Conservation (phyloP, 1,140 invertebrate genomes). For the Stratiolaelaps scimitus region DNA sequence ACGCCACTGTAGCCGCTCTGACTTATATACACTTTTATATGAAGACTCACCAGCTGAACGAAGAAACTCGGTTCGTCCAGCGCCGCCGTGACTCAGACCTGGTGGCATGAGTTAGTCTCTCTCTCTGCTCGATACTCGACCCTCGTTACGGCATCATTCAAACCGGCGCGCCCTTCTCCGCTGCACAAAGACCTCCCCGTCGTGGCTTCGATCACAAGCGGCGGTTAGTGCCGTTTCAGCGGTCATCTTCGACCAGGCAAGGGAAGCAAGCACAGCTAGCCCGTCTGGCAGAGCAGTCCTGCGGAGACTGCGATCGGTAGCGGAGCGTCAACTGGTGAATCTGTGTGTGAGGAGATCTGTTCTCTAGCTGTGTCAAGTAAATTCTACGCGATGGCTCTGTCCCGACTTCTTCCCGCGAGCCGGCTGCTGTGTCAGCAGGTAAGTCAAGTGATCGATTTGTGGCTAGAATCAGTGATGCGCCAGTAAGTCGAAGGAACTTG, state of each 20-base stretch:
- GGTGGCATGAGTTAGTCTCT: too few relatives aligned
- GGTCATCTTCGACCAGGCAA: background rate
- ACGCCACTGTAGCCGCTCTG: too few relatives aligned
- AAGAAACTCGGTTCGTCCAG: too few relatives aligned
- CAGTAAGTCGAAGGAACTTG: too few relatives aligned
- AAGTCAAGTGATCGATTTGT: background rate
- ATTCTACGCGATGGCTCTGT: slow-evolving; percentile 7
- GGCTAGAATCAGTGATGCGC: too few relatives aligned
- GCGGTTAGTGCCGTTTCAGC: background rate
- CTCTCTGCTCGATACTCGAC: too few relatives aligned
- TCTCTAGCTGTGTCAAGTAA: too few relatives aligned
- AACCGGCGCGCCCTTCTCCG: slow-evolving; percentile 10
- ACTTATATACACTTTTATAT: too few relatives aligned
- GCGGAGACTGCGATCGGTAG: slow-evolving; percentile 24
- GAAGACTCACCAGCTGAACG: too few relatives aligned
- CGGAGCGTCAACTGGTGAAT: too few relatives aligned
- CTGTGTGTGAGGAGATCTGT: slow-evolving; percentile 6
- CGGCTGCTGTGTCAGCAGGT: slow-evolving; percentile 17
- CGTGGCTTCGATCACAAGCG: slow-evolving; percentile 4
- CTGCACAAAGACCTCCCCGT: slow-evolving; percentile 9
- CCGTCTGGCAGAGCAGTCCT: background rate
- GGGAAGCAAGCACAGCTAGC: background rate
- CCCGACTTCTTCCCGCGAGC: slow-evolving; percentile 3
- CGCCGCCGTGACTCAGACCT: too few relatives aligned
- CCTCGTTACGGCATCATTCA: background rate